A percentile compares a stretch with the other conserved stretches of the same genome.
These are phyloP conservation scores for Scaptomyza cyrtandrae DNA, from an alignment of 2,888 invertebrate genomes.

Conservation along the genomic window DNA sequence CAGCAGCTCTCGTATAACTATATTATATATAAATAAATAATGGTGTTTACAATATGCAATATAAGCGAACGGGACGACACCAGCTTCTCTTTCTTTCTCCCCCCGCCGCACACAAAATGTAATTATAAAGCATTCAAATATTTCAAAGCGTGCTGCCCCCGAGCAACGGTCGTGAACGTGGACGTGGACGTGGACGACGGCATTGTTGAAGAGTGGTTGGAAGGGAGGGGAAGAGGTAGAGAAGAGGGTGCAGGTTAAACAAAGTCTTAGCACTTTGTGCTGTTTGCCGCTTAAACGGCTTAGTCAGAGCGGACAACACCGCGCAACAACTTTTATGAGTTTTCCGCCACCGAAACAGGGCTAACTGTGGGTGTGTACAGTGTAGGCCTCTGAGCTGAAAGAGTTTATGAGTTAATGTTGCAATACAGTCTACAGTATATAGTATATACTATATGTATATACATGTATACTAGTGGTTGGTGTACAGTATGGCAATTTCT, in stretches of 20 bases:
- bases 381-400: background rate
- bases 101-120: slow-evolving; percentile 68
- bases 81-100: slow-evolving; percentile 1
- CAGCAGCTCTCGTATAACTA: background rate
- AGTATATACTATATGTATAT: background rate
- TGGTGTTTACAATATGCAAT: slow-evolving; percentile 24
- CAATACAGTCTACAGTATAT: background rate
- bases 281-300: slow-evolving; percentile 70
- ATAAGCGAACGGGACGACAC: slow-evolving; percentile 20
- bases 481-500: background rate
- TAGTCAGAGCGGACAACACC: slow-evolving; percentile 42
- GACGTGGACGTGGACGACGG: background rate
- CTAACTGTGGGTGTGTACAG: background rate
- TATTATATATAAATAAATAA: slow-evolving; percentile 1
- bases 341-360: slow-evolving; percentile 6
- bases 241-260: slow-evolving; percentile 5
- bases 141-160: slow-evolving; percentile 20
- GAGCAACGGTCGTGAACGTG: too few relatives aligned
- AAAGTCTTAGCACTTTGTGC: slow-evolving; percentile 73
- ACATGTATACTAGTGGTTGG: background rate
- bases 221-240: background rate
- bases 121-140: slow-evolving; percentile 76
- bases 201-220: background rate
- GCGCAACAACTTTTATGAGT: slow-evolving; percentile 65
- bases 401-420: slow-evolving; percentile 8